phyloP scores from a whole-genome alignment of 2,888 invertebrate species.

The Oconnorella tubifera region DNA sequence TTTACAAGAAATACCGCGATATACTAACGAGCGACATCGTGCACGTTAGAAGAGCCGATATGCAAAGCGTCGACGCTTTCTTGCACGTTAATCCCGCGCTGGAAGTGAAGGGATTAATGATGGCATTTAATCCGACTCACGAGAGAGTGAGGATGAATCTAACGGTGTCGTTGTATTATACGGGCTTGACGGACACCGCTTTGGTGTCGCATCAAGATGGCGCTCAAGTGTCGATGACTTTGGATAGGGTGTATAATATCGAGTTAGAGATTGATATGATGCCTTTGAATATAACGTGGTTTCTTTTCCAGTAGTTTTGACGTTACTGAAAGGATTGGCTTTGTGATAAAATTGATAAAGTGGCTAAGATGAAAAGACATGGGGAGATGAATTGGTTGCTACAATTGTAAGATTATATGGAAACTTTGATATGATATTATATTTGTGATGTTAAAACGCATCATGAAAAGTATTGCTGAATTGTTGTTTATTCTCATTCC shows the following conservation, averaged over 20 bases:
- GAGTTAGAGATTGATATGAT: constrained; percentile 21
- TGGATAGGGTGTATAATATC: constrained; percentile 28
- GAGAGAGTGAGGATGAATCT: constrained; percentile 15
- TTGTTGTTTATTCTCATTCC: too few relatives aligned
- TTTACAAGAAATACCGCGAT: constrained; percentile 34
- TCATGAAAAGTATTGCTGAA: too few relatives aligned
- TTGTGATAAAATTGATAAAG: too few relatives aligned
- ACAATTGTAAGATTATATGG: too few relatives aligned
- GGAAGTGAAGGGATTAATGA: constrained; percentile 29
- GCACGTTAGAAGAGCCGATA: constrained; percentile 34
- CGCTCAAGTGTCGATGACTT: constrained; percentile 1
- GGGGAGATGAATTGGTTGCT: too few relatives aligned
- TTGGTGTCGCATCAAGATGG: constrained; percentile 24
- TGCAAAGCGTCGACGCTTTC: constrained; percentile 34
- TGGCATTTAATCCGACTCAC: constrained; percentile 37
- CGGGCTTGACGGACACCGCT: constrained; percentile 28
- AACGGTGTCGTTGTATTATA: constrained; percentile 34
- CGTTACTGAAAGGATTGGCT: neutral
- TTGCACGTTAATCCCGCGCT: constrained; percentile 35
- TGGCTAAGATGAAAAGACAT: too few relatives aligned
- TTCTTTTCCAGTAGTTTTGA: constrained; percentile 24
- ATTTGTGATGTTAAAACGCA: too few relatives aligned
- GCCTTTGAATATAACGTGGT: constrained; percentile 32
- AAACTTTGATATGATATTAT: too few relatives aligned
- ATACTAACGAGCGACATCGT: constrained; percentile 36